Base-by-base conservation (phyloP, 2,797 vertebrate genomes). In the Enteromius paludinosus region DNA sequence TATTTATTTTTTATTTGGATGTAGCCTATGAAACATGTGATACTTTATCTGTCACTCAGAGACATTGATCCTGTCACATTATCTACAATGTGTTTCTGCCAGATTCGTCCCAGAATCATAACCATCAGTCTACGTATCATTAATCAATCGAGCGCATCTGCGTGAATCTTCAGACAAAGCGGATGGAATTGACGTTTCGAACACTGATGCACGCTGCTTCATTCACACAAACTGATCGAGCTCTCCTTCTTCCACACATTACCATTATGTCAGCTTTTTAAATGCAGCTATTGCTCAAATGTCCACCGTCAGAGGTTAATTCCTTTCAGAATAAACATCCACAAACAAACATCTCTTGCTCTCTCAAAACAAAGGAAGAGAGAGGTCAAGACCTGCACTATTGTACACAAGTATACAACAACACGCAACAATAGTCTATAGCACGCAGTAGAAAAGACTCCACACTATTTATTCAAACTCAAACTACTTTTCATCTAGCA, bases 301-400 rank as follows among this genome's bases (percentile, higher is more conserved):
- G 33, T 71, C 35, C 65, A 47, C 38, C 43, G 49, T 78, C 65
- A 71, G 59, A 85, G 41, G 69, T 70, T 65, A 33, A 28, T 23
- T 65, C 78, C 33, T 65, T 80, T 80, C 70, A 84, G 35, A 80
- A 66, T 72, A 77, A 81, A 78, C 72, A 56, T 52, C 73, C 38
- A 77, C 64, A 64, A 82, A 65, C 79, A 78, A 85, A 85, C 70
- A 66, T 62, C 47, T 81, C 70, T 41, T 82, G 33, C 47, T 73
- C 20, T 64, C 25, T 15, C 59, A 28, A 47, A 71, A 78, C 70
- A 85, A 66, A 73, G 66, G 38, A 25, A 43, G 54, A 35, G 61
- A 65, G 41, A 77, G 83, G 79, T 78, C 79, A 81, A 81, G 66
- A 77, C 77, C 79, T 68, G 68, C 23, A 23, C 61, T 61, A 23